These are phyloP conservation scores for Silurus lanzhouensis DNA, from an alignment of 2,797 vertebrate species.

Conservation along the genomic window DNA sequence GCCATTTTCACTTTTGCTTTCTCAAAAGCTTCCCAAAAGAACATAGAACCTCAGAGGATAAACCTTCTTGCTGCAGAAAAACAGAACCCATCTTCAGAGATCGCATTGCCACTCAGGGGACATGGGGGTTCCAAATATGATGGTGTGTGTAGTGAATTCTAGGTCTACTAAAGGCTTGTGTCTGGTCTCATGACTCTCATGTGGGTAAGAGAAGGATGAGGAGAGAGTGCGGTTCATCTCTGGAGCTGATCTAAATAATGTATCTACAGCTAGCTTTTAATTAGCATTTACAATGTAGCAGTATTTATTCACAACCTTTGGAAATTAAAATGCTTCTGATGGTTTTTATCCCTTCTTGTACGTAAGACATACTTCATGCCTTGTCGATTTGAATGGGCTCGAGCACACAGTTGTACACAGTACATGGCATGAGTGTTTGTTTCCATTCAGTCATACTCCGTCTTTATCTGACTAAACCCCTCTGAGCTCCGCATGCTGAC, in stretches of 20 bases:
- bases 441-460: conserved; percentile 19
- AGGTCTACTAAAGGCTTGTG: neutral
- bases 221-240: conserved; percentile 68
- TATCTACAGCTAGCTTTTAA: neutral
- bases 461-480: conserved; percentile 15
- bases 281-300: neutral
- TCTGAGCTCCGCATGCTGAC: conserved; percentile 22
- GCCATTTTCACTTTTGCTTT: neutral
- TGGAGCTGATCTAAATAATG: conserved; percentile 15
- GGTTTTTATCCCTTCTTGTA: neutral
- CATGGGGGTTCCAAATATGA: neutral
- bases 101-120: neutral
- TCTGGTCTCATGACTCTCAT: conserved; percentile 41
- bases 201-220: conserved; percentile 54
- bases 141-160: conserved; percentile 3
- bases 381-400: neutral
- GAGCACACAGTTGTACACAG: neutral
- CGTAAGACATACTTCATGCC: neutral
- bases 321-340: neutral
- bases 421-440: neutral
- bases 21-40: too few relatives aligned
- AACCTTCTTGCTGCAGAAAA: conserved; percentile 23
- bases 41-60: neutral
- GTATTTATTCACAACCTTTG: neutral
- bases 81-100: conserved; percentile 20